Conservation (phyloP, 2,888 invertebrate genomes). For the Stratiomys singularior region DNA sequence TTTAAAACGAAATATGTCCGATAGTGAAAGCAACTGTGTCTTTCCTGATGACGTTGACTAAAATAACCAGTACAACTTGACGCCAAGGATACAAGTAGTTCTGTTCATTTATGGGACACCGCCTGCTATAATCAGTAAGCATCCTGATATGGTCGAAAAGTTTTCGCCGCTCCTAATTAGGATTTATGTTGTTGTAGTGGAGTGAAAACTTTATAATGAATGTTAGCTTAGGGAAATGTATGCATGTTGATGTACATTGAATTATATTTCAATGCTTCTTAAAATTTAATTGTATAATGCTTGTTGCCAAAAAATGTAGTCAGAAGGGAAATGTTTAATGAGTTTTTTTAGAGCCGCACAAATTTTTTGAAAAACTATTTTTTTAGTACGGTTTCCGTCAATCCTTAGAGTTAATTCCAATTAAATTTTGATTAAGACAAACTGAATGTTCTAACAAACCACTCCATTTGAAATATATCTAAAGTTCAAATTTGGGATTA, state of each 20-base stretch:
- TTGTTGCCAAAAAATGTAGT: too few relatives aligned
- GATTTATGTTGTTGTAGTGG: background rate
- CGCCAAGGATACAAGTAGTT: slow-evolving; percentile 1
- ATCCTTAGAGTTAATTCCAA: too few relatives aligned
- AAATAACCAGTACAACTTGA: too few relatives aligned
- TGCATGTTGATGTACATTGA: background rate
- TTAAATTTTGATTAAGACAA: too few relatives aligned
- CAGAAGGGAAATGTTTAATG: too few relatives aligned
- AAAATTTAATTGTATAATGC: too few relatives aligned
- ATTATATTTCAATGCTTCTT: background rate
- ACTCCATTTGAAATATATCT: too few relatives aligned
- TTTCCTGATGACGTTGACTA: background rate
- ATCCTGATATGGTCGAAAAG: background rate
- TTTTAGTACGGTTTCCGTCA: too few relatives aligned
- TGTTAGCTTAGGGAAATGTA: background rate
- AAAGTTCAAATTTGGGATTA: too few relatives aligned
- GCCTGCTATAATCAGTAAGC: background rate
- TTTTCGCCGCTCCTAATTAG: background rate
- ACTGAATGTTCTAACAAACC: too few relatives aligned
- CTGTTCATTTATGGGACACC: background rate
- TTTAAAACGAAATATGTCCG: slow-evolving; percentile 17
- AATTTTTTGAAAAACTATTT: too few relatives aligned
- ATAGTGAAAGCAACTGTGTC: background rate
- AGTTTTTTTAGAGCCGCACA: too few relatives aligned
- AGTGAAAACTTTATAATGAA: slow-evolving; percentile 10